Conservation (phyloP, 2,888 invertebrate species). For the Ditylenchus weischeri region DNA sequence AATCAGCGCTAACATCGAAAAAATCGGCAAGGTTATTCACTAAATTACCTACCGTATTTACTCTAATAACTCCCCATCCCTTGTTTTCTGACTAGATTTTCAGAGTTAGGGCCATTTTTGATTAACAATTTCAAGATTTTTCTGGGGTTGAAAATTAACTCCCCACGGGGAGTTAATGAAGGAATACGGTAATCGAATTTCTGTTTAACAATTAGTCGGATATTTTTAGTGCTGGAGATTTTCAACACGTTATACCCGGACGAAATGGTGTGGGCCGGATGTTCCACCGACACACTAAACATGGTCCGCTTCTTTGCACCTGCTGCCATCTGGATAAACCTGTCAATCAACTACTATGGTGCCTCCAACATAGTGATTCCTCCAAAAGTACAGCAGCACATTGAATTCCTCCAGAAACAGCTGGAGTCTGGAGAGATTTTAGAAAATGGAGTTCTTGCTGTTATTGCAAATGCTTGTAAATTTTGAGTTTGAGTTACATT, state of each 20-base stretch:
- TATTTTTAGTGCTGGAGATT: conserved; percentile 32
- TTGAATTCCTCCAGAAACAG: conserved; percentile 26
- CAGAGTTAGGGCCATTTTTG: too few species aligned
- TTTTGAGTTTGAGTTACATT: conserved; percentile 1
- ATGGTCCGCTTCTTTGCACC: conserved; percentile 41
- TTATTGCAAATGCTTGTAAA: conserved; percentile 48
- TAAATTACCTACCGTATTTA: too few species aligned
- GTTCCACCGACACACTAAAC: conserved; percentile 21
- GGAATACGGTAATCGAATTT: too few species aligned
- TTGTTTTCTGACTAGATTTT: too few species aligned
- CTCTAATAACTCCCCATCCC: too few species aligned
- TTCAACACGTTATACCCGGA: conserved; percentile 42
- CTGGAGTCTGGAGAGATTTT: conserved; percentile 27
- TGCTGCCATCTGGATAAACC: conserved; percentile 38
- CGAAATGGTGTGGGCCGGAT: conserved; percentile 26
- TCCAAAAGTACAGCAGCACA: conserved; percentile 21
- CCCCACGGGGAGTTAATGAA: too few species aligned
- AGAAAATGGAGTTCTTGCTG: conserved; percentile 40
- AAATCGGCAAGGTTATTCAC: too few species aligned
- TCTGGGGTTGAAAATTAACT: too few species aligned
- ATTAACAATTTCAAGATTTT: too few species aligned
- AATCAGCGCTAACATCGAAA: too few species aligned
- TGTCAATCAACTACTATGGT: conserved; percentile 15
- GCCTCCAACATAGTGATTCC: not conserved
- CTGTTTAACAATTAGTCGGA: too few species aligned